A percentile compares a stretch with the other conserved stretches of the same genome.
These are phyloP conservation scores for Desmodus rotundus DNA, from an alignment of 2,113 vertebrate species.

Conservation along the genomic window DNA sequence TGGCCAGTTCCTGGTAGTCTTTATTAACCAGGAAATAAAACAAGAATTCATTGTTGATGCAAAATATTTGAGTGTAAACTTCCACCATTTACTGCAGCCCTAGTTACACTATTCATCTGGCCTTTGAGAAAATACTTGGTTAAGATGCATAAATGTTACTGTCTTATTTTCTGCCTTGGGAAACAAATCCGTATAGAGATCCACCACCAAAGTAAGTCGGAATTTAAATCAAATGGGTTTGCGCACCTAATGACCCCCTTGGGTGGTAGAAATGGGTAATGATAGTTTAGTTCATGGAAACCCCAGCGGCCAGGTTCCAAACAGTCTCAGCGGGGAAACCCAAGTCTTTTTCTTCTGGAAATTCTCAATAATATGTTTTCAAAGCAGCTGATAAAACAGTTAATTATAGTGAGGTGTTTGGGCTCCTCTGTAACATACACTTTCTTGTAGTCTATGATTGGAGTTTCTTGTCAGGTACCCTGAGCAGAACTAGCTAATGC, in stretches of 20 bases:
- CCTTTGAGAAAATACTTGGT: background rate
- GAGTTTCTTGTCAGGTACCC: constrained; percentile 52
- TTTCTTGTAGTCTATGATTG: constrained; percentile 55
- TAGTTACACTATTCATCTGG: background rate
- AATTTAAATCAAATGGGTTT: constrained; percentile 32
- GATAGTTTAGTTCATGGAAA: constrained; percentile 70
- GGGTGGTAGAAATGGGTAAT: constrained; percentile 67
- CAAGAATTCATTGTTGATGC: background rate
- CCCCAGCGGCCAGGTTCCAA: constrained; percentile 67
- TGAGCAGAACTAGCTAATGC: constrained; percentile 16
- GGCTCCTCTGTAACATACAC: constrained; percentile 65
- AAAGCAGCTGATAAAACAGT: constrained; percentile 65
- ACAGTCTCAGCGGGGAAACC: constrained; percentile 61
- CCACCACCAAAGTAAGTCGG: constrained; percentile 2
- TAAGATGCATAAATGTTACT: background rate
- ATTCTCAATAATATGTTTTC: constrained; percentile 79
- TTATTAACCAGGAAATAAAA: constrained; percentile 8
- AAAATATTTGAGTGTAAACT: background rate
- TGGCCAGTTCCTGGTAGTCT: background rate
- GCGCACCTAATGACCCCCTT: constrained; percentile 66
- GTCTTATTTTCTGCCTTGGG: constrained; percentile 21
- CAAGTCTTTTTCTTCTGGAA: constrained; percentile 62
- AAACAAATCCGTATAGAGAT: constrained; percentile 30
- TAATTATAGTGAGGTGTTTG: constrained; percentile 79
- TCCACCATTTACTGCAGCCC: background rate